Percentiles rank a stretch among this genome's conserved stretches.
Evolutionary conservation across 2,888 invertebrate species (phyloP).

Genomic region (Apamea crenata): DNA sequence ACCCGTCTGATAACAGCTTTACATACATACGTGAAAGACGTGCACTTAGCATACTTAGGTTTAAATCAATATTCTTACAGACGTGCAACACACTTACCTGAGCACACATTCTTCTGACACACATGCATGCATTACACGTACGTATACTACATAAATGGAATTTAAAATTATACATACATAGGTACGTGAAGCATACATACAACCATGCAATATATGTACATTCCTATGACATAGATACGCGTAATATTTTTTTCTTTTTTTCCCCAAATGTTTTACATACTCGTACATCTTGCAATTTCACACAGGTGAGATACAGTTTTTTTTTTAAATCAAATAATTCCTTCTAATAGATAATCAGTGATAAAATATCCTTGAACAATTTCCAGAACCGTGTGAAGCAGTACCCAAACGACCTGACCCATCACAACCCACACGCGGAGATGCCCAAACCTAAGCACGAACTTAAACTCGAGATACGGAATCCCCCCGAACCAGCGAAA

Average conservation of each 20-base stretch:
- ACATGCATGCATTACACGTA: not conserved
- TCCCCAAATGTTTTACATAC: too few species aligned
- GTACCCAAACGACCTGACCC: constrained; percentile 84
- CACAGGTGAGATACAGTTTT: not conserved
- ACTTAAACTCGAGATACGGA: constrained; percentile 84
- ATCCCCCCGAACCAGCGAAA: constrained; percentile 84
- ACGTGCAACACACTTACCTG: not conserved
- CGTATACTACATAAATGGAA: too few species aligned
- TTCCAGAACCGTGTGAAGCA: constrained; percentile 87
- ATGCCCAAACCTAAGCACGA: constrained; percentile 85
- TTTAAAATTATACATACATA: not conserved
- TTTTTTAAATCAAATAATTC: not conserved
- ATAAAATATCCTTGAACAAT: not conserved
- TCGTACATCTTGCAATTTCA: not conserved
- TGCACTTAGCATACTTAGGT: too few species aligned
- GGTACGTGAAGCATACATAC: not conserved
- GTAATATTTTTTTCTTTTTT: not conserved
- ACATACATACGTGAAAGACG: not conserved
- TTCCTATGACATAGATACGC: not conserved
- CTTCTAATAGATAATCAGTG: not conserved
- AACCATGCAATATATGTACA: not conserved
- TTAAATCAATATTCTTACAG: not conserved
- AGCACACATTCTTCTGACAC: too few species aligned
- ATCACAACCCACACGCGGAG: constrained; percentile 88
- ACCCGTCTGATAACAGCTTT: not conserved